Evolutionary conservation across 2,888 invertebrate genomes (phyloP).

Genomic region (Bibio marci): DNA sequence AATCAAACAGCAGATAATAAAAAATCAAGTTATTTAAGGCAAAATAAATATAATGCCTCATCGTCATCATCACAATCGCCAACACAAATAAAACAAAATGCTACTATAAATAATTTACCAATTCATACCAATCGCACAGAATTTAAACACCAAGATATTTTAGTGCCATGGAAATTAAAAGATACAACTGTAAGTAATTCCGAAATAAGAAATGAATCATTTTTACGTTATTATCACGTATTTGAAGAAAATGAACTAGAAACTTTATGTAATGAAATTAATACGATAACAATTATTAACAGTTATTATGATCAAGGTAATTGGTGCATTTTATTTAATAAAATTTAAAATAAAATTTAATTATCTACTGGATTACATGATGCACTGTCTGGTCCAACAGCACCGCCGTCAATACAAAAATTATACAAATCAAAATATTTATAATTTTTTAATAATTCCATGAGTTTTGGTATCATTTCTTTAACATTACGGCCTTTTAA

Average conservation of each 20-base stretch:
- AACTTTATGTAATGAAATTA: conserved; percentile 37
- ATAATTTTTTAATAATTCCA: conserved; percentile 12
- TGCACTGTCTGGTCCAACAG: too few relatives aligned
- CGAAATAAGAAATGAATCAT: conserved; percentile 22
- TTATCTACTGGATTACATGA: too few relatives aligned
- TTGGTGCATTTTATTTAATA: conserved; percentile 74
- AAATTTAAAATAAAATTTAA: conserved; percentile 16
- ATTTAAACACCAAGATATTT: conserved; percentile 75
- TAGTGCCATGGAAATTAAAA: conserved; percentile 90
- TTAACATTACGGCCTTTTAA: conserved; percentile 16
- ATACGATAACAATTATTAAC: conserved; percentile 36
- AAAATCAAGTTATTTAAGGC: conserved; percentile 53
- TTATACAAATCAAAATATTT: conserved; percentile 10
- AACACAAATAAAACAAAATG: not conserved
- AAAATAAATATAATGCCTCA: conserved; percentile 28
- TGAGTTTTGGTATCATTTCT: conserved; percentile 11
- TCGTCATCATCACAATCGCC: conserved; percentile 6
- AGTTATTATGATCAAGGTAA: conserved; percentile 94
- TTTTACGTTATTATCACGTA: conserved; percentile 83
- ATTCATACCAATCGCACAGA: conserved; percentile 83
- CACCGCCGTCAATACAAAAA: not conserved
- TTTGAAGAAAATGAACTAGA: conserved; percentile 73
- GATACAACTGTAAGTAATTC: conserved; percentile 16
- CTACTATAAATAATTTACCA: conserved; percentile 33
- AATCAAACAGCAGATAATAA: conserved; percentile 54